Evolutionary conservation across 1,140 invertebrate species (phyloP).

Genomic region (Leptoteleia sp.): DNA sequence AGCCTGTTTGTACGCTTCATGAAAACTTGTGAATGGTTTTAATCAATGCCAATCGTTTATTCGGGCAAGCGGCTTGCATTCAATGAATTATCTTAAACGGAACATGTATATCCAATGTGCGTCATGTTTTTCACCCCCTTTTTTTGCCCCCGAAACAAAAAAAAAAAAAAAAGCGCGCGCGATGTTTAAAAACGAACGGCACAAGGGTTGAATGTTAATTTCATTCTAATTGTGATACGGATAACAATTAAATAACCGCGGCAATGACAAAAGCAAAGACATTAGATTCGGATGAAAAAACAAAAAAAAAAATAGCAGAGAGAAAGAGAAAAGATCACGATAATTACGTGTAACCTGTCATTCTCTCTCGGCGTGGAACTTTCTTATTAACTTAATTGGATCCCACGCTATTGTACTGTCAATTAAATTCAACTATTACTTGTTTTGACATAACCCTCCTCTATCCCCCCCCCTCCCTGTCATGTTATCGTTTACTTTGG

Average conservation of each 20-base stretch:
- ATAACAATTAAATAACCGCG: too few species aligned
- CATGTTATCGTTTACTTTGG: neutral
- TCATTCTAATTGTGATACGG: too few species aligned
- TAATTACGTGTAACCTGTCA: neutral
- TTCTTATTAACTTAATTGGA: slow-evolving; percentile 8
- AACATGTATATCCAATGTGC: slow-evolving; percentile 1
- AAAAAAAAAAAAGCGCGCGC: too few species aligned
- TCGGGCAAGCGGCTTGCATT: neutral
- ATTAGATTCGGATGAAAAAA: too few species aligned
- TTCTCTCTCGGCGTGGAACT: too few species aligned
- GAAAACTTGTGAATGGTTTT: slow-evolving; percentile 8
- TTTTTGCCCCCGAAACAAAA: too few species aligned
- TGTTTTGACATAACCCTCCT: slow-evolving; percentile 28
- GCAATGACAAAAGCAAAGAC: too few species aligned
- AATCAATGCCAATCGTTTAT: slow-evolving; percentile 10
- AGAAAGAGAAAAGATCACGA: neutral
- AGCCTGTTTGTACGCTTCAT: slow-evolving; percentile 12
- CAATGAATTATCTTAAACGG: neutral
- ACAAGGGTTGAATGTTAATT: too few species aligned
- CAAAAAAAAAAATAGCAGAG: too few species aligned
- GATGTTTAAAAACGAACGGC: too few species aligned
- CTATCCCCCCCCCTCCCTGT: too few species aligned
- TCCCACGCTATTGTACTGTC: slow-evolving; percentile 12
- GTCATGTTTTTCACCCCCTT: neutral
- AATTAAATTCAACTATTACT: slow-evolving; percentile 19